phyloP scores from a whole-genome alignment of 2,797 vertebrate genomes.

The Siniperca scherzeri region DNA sequence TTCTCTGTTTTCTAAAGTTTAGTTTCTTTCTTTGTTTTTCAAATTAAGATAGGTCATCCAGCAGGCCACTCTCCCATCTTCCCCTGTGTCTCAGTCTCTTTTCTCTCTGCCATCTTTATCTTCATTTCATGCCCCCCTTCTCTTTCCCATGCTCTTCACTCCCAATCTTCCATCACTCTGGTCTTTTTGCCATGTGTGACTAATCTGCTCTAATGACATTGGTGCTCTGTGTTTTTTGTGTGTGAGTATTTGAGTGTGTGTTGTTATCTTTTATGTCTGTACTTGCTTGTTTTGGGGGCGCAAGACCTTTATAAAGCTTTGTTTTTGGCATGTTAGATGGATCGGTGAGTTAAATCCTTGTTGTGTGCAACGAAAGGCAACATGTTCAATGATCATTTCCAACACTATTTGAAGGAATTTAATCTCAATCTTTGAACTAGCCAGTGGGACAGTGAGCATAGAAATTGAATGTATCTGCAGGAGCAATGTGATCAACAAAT shows the following conservation, averaged over 20 bases:
- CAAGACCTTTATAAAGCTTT: neutral
- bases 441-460: neutral
- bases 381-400: neutral
- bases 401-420: neutral
- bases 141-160: constrained; percentile 22
- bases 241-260: neutral
- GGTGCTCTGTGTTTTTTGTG: constrained; percentile 15
- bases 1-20: neutral
- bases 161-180: constrained; percentile 31
- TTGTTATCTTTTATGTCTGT: constrained; percentile 7
- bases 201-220: constrained; percentile 56
- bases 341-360: neutral
- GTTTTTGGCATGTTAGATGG: neutral
- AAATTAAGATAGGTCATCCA: constrained; percentile 41
- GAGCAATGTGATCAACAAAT: constrained; percentile 1
- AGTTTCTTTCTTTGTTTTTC: neutral
- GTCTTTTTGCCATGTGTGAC: constrained; percentile 52
- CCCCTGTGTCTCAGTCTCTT: constrained; percentile 7
- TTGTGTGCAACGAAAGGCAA: neutral
- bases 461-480: neutral
- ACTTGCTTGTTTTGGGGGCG: constrained; percentile 15
- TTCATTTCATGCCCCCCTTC: constrained; percentile 46
- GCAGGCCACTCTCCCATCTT: constrained; percentile 15
- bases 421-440: neutral
- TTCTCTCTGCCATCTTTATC: constrained; percentile 36